Conservation (phyloP, 1,140 invertebrate genomes). For the Pogonomyrmex barbatus region DNA sequence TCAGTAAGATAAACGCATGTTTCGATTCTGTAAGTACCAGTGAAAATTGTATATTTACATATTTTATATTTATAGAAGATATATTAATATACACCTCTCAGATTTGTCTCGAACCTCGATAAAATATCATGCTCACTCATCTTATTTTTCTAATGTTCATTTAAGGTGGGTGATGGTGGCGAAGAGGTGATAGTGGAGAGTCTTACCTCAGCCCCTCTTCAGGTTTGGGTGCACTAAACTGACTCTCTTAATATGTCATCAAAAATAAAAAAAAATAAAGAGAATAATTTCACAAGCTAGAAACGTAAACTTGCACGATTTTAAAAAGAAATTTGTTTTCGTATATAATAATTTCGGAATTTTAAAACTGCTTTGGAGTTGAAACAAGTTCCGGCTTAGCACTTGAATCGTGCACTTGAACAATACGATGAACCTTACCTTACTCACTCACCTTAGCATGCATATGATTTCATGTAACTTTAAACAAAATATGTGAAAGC, state of each 20-base stretch:
- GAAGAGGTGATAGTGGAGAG: slow-evolving; percentile 79
- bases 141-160: slow-evolving; percentile 71
- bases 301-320: slow-evolving; percentile 71
- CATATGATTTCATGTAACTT: slow-evolving; percentile 36
- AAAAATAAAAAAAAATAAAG: slow-evolving; percentile 21
- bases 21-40: not conserved
- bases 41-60: slow-evolving; percentile 23
- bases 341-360: slow-evolving; percentile 50
- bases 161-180: slow-evolving; percentile 80
- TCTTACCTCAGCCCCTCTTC: slow-evolving; percentile 79
- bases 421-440: slow-evolving; percentile 1
- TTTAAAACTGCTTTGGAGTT: slow-evolving; percentile 57
- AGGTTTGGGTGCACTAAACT: slow-evolving; percentile 77
- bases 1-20: slow-evolving; percentile 34
- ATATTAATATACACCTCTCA: slow-evolving; percentile 34
- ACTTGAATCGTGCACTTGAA: slow-evolving; percentile 61
- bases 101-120: slow-evolving; percentile 47
- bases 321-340: slow-evolving; percentile 35
- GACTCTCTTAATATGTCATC: slow-evolving; percentile 71
- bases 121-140: slow-evolving; percentile 60
- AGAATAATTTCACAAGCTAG: slow-evolving; percentile 64
- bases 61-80: slow-evolving; percentile 47
- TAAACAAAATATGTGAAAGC: slow-evolving; percentile 1
- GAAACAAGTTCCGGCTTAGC: slow-evolving; percentile 65
- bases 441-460: slow-evolving; percentile 66